Evolutionary conservation across 2,113 vertebrate species (phyloP).

Genomic region (Sisor rabdophorus): DNA sequence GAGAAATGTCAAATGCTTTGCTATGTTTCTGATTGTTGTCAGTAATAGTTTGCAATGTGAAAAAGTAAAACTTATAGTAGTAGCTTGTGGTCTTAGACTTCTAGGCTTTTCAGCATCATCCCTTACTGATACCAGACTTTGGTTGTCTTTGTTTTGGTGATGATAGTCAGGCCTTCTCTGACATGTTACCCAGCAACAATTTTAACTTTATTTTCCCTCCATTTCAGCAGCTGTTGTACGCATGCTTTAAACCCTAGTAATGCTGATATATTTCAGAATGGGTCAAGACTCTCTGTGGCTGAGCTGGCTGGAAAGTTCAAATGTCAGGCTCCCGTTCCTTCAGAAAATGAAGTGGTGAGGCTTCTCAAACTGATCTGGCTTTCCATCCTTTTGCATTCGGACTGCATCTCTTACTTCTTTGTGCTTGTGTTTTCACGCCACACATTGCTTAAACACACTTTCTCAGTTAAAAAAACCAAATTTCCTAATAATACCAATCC

Average conservation of each 20-base stretch:
- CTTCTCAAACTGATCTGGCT: conserved; percentile 8
- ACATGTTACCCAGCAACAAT: not conserved
- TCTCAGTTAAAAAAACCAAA: not conserved
- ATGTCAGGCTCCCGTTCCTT: conserved; percentile 17
- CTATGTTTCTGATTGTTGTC: not conserved
- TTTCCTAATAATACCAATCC: too few species aligned
- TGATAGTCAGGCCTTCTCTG: too few species aligned
- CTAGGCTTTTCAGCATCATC: too few species aligned
- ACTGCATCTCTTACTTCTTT: not conserved
- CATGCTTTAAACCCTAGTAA: conserved; percentile 15
- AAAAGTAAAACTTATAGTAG: too few species aligned
- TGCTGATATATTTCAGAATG: conserved; percentile 55
- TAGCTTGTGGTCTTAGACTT: not conserved
- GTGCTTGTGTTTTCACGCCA: not conserved
- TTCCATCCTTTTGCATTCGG: conserved; percentile 14
- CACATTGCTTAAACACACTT: not conserved
- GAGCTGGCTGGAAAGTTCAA: conserved; percentile 65
- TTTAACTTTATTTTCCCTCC: not conserved
- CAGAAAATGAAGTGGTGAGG: conserved; percentile 53
- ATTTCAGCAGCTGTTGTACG: not conserved
- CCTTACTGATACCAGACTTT: too few species aligned
- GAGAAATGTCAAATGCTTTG: not conserved
- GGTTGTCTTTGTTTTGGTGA: too few species aligned
- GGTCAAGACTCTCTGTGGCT: conserved; percentile 62
- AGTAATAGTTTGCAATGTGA: not conserved